phyloP scores from a whole-genome alignment of 2,888 invertebrate genomes.

The Cheilosia grossa region DNA sequence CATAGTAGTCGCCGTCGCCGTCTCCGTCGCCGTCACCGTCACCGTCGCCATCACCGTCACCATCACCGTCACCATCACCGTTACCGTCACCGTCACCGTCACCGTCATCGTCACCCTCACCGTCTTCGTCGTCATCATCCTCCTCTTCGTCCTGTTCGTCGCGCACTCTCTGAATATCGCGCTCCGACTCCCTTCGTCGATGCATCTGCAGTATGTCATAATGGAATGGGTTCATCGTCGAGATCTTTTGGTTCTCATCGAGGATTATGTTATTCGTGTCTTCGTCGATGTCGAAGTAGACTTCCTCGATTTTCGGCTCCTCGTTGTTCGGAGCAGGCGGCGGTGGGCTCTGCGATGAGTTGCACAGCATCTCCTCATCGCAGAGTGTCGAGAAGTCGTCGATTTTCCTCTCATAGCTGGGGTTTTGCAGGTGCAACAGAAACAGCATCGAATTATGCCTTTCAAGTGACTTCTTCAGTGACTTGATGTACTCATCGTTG shows the following conservation, averaged over 20 bases:
- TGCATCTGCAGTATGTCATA: conserved; percentile 77
- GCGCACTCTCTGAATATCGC: background rate
- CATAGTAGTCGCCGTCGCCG: too few species aligned
- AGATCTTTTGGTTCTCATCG: conserved; percentile 60
- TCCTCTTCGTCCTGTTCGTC: conserved; percentile 12
- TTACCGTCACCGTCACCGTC: background rate
- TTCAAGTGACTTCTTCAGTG: conserved; percentile 81
- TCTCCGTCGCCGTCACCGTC: background rate
- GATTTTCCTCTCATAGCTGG: conserved; percentile 79
- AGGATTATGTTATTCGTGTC: conserved; percentile 58
- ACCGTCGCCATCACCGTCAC: background rate
- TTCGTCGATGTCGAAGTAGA: conserved; percentile 56
- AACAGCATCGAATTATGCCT: conserved; percentile 83
- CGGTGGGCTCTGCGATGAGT: conserved; percentile 88
- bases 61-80: background rate
- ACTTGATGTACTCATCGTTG: conserved; percentile 82
- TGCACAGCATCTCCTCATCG: conserved; percentile 78
- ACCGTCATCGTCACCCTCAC: background rate
- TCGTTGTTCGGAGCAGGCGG: conserved; percentile 92
- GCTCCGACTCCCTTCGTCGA: conserved; percentile 21
- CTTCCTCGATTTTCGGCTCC: conserved; percentile 73
- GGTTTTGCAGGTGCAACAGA: conserved; percentile 82
- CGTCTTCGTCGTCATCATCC: background rate
- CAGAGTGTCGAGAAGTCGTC: conserved; percentile 75
- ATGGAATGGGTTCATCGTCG: conserved; percentile 78